Conservation (phyloP, 2,797 vertebrate genomes). For the Schizopygopsis pylzovi region DNA sequence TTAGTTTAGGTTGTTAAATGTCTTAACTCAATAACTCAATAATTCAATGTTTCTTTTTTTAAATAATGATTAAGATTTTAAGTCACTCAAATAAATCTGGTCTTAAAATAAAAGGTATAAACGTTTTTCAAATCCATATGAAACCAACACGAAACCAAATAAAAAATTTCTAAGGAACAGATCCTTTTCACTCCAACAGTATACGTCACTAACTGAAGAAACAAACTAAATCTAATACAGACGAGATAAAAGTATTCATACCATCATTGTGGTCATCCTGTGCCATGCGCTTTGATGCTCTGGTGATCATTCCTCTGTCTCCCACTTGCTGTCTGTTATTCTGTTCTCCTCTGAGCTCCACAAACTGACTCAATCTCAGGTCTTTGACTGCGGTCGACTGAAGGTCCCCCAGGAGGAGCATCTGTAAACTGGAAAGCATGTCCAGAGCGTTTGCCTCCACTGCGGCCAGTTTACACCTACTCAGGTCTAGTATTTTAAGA, state of each 20-base stretch:
- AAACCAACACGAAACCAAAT: not conserved
- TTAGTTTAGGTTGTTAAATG: not conserved
- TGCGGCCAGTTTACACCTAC: slow-evolving; percentile 67
- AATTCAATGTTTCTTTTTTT: not conserved
- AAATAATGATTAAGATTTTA: not conserved
- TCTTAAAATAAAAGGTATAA: not conserved
- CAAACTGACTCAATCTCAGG: slow-evolving; percentile 56
- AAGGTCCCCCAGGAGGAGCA: slow-evolving; percentile 70
- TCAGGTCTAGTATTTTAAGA: slow-evolving; percentile 73
- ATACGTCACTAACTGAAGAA: not conserved
- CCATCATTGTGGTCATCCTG: slow-evolving; percentile 34
- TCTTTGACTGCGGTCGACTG: slow-evolving; percentile 52
- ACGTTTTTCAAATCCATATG: not conserved
- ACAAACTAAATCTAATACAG: not conserved
- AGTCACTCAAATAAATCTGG: not conserved
- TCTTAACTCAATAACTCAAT: not conserved
- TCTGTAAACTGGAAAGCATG: slow-evolving; percentile 68
- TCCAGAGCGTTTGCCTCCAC: slow-evolving; percentile 63
- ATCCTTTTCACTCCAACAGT: not conserved
- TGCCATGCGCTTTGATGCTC: not conserved
- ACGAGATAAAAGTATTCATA: slow-evolving; percentile 18
- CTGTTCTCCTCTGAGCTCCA: slow-evolving; percentile 68
- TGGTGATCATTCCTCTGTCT: not conserved
- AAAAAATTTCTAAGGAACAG: not conserved
- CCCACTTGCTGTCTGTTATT: slow-evolving; percentile 34